Base-by-base conservation (phyloP, 1,140 invertebrate species). In the Temnothorax nylanderi region DNA sequence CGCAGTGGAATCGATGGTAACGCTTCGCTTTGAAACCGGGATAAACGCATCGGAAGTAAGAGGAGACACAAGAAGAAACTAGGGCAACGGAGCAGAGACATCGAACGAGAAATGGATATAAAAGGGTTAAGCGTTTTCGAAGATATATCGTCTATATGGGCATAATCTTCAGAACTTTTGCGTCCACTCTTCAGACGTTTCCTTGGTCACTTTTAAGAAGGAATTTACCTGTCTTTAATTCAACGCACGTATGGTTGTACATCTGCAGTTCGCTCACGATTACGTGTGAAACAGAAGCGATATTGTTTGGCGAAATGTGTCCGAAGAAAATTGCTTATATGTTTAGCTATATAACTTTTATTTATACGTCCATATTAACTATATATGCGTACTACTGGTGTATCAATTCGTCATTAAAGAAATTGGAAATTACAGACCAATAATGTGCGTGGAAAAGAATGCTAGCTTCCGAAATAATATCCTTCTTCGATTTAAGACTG, bases 1-100 rank as follows among this genome's bases (percentile, higher is more conserved):
- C 77, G 77, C 77, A 81, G 64, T 54, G 77, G 10, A 81, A 81
- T 81, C 77, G 64, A 69, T 81, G 64, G 77, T 47, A 34, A 80
- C 32, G 34, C 62, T 69, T 54, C 32, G 18, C 64, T 54, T 54
- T 49, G 21, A 11, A n/a, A 34, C 51, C n/a, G 34, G 16, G 47
- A 13, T 56, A 54, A 80, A 69, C 34, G 77, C 77, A 80, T 54
- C 47, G 47, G 64, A 54, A 81, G 34, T 56, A 81, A 81, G 47
- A 80, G 62, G 32, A 71, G 47, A 81, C 18, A 37, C 21, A 69
- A 64, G 16, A 80, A 69, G 64, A 71, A 81, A 81, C n/a, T 81
- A 54, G 77, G 77, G 2, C 77, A 81, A 7, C n/a, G 5, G 64
- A 44, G 4, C 47, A 56, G 44, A 6, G 49, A 81, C 64, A 71